Evolutionary conservation across 2,797 vertebrate genomes (phyloP).

Genomic region (Sitta carolinensis): DNA sequence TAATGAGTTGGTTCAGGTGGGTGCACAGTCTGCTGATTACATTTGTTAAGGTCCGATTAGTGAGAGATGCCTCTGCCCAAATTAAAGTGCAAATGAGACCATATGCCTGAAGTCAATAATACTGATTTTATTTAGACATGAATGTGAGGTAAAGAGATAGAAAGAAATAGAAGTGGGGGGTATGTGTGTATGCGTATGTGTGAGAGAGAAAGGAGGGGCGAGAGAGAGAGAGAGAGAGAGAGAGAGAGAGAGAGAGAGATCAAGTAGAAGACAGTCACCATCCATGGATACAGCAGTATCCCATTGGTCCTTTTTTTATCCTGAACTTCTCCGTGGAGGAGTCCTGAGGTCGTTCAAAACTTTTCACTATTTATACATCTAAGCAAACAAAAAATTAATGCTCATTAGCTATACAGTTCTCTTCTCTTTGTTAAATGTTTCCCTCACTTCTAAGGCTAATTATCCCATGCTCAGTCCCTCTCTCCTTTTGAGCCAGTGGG

Average conservation of each 20-base stretch:
- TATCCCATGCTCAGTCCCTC: background rate
- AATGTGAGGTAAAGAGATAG: background rate
- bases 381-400: background rate
- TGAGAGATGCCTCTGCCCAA: background rate
- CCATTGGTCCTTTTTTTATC: background rate
- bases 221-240: background rate
- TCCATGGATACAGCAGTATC: background rate
- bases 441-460: background rate
- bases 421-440: background rate
- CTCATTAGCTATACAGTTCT: background rate
- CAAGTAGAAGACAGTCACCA: background rate
- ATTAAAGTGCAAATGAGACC: background rate
- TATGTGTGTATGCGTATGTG: no score
- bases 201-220: background rate
- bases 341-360: rapidly evolving
- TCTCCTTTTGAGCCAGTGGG: background rate
- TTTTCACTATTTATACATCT: background rate
- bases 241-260: background rate
- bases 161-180: background rate
- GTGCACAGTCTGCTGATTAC: background rate
- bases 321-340: background rate
- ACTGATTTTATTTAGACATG: background rate
- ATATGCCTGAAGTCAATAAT: background rate
- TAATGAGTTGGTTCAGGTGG: background rate
- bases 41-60: background rate